Conservation (phyloP, 2,797 vertebrate species). For the Eulemur coronatus region DNA sequence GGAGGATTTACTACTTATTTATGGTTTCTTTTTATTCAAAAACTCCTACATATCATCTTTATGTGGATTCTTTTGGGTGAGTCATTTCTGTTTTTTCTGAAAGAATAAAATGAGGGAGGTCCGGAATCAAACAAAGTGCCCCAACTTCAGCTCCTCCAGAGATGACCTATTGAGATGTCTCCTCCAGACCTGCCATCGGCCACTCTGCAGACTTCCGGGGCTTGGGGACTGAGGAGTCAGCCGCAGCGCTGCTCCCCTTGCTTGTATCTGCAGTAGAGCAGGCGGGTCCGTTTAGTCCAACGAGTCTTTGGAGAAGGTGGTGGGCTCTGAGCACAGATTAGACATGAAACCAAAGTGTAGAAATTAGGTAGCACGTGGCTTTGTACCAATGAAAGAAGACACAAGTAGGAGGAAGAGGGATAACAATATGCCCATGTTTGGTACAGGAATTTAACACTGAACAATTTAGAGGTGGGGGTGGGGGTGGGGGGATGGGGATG, state of each 20-base stretch:
- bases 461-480: neutral
- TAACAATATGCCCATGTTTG: neutral
- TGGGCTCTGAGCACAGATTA: constrained; percentile 54
- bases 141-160: constrained; percentile 58
- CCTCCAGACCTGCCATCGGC: neutral
- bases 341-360: constrained; percentile 47
- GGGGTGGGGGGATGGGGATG: neutral
- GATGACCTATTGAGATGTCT: constrained; percentile 58
- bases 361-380: constrained; percentile 44
- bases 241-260: neutral
- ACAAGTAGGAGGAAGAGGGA: neutral
- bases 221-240: neutral
- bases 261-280: constrained; percentile 67
- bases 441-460: neutral
- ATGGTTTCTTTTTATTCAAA: constrained; percentile 71
- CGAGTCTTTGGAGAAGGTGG: neutral
- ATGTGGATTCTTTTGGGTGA: constrained; percentile 38
- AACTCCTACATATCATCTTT: constrained; percentile 74
- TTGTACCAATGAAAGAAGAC: constrained; percentile 18
- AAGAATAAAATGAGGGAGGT: constrained; percentile 32
- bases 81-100: constrained; percentile 69
- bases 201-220: neutral
- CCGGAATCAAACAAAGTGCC: constrained; percentile 39
- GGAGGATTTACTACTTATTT: constrained; percentile 76
- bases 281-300: constrained; percentile 47